Conservation (phyloP, 2,797 vertebrate genomes). For the Lutjanus campechanus region DNA sequence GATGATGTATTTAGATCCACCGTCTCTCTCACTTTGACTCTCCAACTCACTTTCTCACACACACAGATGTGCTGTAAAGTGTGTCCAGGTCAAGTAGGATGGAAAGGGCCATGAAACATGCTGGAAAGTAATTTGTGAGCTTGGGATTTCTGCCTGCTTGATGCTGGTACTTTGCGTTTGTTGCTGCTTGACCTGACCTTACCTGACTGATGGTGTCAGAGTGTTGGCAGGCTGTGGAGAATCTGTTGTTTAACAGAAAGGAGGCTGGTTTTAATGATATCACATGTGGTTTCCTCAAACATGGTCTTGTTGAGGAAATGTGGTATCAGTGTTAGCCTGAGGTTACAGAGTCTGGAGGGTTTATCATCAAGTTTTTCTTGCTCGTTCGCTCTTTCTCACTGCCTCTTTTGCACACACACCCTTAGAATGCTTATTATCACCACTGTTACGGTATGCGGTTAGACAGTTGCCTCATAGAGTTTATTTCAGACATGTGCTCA, state of each 20-base stretch:
- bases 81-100: conserved; percentile 48
- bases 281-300: conserved; percentile 23
- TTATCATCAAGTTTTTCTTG: not conserved
- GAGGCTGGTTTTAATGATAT: conserved; percentile 40
- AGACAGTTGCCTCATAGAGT: conserved; percentile 76
- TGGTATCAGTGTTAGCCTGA: conserved; percentile 12
- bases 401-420: not conserved
- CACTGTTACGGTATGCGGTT: not conserved
- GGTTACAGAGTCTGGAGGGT: conserved; percentile 20
- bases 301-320: conserved; percentile 16
- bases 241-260: conserved; percentile 19
- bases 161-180: conserved; percentile 29
- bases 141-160: not conserved
- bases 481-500: conserved; percentile 62
- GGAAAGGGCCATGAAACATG: conserved; percentile 51
- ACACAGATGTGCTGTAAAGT: not conserved
- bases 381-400: not conserved
- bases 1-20: conserved; percentile 34
- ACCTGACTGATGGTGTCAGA: conserved; percentile 28
- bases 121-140: conserved; percentile 63
- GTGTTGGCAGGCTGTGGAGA: conserved; percentile 7
- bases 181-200: conserved; percentile 31
- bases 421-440: conserved; percentile 25
- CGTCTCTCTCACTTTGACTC: not conserved
- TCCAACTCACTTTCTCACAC: not conserved